Base-by-base conservation (phyloP, 2,888 invertebrate genomes). In the Diarsia brunnea region DNA sequence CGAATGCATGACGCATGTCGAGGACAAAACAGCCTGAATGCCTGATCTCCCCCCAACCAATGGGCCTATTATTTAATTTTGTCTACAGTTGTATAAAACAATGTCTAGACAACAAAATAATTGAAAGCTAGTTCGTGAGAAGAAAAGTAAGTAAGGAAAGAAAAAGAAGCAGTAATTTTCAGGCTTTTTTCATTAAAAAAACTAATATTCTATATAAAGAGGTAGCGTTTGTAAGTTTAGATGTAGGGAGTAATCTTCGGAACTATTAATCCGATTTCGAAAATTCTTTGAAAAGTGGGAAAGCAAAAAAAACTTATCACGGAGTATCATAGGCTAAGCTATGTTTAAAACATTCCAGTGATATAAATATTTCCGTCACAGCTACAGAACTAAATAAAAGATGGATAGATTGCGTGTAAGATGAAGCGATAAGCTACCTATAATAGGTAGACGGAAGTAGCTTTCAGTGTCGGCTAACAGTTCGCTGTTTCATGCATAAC, bases 1-100 rank as follows among this genome's bases (percentile, higher is more conserved):
- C 69, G 87, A 79, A 82, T 81, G 86, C 88, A 88, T 90, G 91
- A 92, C 92, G 91, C 91, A 84, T 88, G 84, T 80, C 89, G 87
- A 89, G 88, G 87, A 91, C 88, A 85, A 81, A 80, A 76, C 84
- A 78, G 79, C 81, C 82, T 84, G 88, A 88, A 90, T 83, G 79
- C 79, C 82, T 84, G 88, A 88, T 90, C 88, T 82, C 82, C 82
- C 85, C 49, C 77, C 82, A 82, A 71, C 82, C 77, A 73, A 85
- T 76, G 67, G 31, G 24, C 55, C 53, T 82, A 55, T 73, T 73
- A 63, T 74, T 73, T 65, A 60, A 66, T 58, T 43, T 31, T 53
- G 45, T 61, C 31, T 71, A 47, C 70, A 58, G 16, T 21, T n/a
- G 19, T n/a, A 43, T 27, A n/a, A n/a, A n/a, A 49, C 79, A 79